phyloP scores from a whole-genome alignment of 2,113 vertebrate genomes.

The Oostethus manadensis region DNA sequence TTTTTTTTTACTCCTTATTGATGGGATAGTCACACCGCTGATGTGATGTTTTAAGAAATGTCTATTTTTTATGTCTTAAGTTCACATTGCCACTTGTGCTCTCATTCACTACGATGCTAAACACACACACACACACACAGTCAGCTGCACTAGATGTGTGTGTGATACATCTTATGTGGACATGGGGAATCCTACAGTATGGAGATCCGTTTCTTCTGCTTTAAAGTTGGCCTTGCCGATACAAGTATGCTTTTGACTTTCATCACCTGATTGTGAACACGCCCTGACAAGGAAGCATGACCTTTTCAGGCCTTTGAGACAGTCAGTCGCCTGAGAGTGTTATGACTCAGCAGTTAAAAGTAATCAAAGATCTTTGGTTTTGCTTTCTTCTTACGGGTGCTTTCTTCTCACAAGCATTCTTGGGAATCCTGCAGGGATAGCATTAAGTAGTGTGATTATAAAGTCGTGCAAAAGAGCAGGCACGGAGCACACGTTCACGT shows the following conservation, averaged over 20 bases:
- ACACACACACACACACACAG: slow-evolving; percentile 8
- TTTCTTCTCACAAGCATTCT: background rate
- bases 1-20: slow-evolving; percentile 41
- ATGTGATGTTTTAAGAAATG: slow-evolving; percentile 15
- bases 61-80: slow-evolving; percentile 21
- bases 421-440: background rate
- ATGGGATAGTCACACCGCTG: slow-evolving; percentile 32
- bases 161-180: background rate
- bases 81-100: slow-evolving; percentile 15
- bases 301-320: too few species aligned
- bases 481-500: background rate
- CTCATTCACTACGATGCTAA: slow-evolving; percentile 7
- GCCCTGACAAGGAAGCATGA: too few species aligned
- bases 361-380: background rate
- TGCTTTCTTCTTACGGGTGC: background rate
- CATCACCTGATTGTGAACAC: too few species aligned
- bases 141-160: slow-evolving; percentile 12
- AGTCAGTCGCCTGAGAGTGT: background rate
- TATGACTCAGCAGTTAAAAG: background rate
- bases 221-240: background rate
- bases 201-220: background rate
- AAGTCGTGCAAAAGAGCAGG: background rate
- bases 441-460: background rate
- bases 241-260: background rate
- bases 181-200: background rate